phyloP scores from a whole-genome alignment of 2,113 vertebrate genomes.

The Neogale vison region DNA sequence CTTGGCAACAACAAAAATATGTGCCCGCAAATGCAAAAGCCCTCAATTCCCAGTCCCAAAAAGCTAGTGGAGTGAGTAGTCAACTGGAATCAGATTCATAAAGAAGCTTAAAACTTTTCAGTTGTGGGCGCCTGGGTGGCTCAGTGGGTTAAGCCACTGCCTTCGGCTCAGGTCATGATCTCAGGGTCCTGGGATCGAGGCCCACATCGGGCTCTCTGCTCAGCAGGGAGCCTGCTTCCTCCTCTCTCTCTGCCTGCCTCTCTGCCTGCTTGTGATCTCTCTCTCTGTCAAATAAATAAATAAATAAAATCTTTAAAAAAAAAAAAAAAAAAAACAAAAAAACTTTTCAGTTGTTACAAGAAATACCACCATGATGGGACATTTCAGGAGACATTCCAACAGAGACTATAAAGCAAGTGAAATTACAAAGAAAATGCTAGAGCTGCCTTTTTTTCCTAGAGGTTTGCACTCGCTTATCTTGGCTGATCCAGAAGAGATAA shows the following conservation, averaged over 20 bases:
- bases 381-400: not conserved
- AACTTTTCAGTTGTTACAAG: not conserved
- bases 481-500: not conserved
- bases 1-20: not conserved
- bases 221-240: too few species aligned
- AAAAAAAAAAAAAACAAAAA: too few species aligned
- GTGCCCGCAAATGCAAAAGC: not conserved
- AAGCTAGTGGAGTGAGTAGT: not conserved
- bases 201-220: too few species aligned
- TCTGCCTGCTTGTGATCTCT: too few species aligned
- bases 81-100: not conserved
- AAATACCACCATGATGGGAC: not conserved
- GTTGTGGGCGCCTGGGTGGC: too few species aligned
- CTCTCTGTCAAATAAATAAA: too few species aligned
- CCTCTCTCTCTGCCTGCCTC: too few species aligned
- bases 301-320: too few species aligned
- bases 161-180: too few species aligned
- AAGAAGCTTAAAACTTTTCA: constrained; percentile 32
- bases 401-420: not conserved
- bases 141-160: too few species aligned
- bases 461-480: constrained; percentile 37
- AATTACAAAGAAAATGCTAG: constrained; percentile 11
- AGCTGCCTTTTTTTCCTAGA: not conserved
- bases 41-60: not conserved
- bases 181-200: too few species aligned